Conservation (phyloP, 2,888 invertebrate species). For the Philereme vetulata region DNA sequence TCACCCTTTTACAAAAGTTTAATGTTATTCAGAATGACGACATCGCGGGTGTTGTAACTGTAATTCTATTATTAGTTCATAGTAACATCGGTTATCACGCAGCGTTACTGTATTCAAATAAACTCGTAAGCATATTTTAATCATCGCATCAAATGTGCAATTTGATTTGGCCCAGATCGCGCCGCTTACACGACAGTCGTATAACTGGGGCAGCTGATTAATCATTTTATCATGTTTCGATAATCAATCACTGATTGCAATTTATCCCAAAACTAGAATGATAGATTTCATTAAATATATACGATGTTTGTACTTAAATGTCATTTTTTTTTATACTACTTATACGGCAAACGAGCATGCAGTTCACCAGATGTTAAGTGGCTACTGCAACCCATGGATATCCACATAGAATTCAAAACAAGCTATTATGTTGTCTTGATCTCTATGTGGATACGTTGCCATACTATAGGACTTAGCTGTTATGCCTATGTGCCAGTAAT, state of each 20-base stretch:
- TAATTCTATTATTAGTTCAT: constrained; percentile 44
- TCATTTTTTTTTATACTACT: too few species aligned
- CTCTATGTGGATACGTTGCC: too few species aligned
- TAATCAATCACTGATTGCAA: constrained; percentile 64
- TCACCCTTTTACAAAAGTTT: constrained; percentile 42
- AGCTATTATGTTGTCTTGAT: too few species aligned
- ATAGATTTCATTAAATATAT: constrained; percentile 16
- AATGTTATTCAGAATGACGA: constrained; percentile 47
- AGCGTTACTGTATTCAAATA: constrained; percentile 40
- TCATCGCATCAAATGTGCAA: constrained; percentile 49
- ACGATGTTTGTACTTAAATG: constrained; percentile 9
- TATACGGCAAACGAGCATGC: too few species aligned
- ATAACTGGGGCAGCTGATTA: constrained; percentile 72
- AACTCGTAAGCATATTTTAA: constrained; percentile 42
- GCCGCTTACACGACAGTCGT: constrained; percentile 69
- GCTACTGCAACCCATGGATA: too few species aligned
- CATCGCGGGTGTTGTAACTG: constrained; percentile 46
- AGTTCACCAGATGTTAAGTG: too few species aligned
- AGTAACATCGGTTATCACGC: constrained; percentile 40
- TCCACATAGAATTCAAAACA: too few species aligned
- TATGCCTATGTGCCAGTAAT: too few species aligned
- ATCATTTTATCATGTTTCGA: constrained; percentile 64
- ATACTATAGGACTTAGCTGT: too few species aligned
- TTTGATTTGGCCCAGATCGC: constrained; percentile 67
- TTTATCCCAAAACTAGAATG: constrained; percentile 54